phyloP scores from a whole-genome alignment of 2,113 vertebrate genomes.

The Otis tarda region DNA sequence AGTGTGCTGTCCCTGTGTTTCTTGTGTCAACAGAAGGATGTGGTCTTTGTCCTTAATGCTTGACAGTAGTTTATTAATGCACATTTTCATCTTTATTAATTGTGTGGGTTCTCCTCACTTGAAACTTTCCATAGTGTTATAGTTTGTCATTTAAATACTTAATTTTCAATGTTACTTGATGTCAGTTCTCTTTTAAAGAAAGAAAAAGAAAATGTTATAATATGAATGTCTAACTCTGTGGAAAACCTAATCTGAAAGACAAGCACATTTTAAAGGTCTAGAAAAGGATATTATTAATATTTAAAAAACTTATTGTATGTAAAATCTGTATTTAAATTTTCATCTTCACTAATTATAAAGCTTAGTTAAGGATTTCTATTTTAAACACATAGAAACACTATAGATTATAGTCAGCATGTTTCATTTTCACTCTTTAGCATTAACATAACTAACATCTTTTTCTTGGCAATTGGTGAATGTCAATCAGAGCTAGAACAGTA shows the following conservation, averaged over 20 bases:
- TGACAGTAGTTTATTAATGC: neutral
- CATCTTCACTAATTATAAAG: neutral
- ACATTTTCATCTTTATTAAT: neutral
- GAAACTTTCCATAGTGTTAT: neutral
- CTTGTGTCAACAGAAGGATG: neutral
- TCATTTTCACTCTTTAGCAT: neutral
- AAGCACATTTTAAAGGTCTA: neutral
- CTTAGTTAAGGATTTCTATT: conserved; percentile 5
- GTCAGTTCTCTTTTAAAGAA: neutral
- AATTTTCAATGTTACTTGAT: neutral
- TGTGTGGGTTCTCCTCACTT: neutral
- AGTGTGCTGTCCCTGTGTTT: neutral
- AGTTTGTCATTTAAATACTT: neutral
- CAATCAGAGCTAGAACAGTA: neutral
- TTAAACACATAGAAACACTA: neutral
- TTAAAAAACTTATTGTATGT: neutral
- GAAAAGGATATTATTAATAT: neutral
- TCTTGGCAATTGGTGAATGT: neutral
- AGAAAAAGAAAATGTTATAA: neutral
- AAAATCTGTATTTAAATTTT: neutral
- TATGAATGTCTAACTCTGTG: neutral
- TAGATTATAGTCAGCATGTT: neutral
- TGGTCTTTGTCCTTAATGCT: neutral
- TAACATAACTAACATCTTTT: neutral
- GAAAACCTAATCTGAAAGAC: neutral